A percentile compares a stretch with the other conserved stretches of the same genome.
These are phyloP conservation scores for Oreonectes daqikongensis DNA, from an alignment of 2,797 vertebrate genomes.

Conservation along the genomic window DNA sequence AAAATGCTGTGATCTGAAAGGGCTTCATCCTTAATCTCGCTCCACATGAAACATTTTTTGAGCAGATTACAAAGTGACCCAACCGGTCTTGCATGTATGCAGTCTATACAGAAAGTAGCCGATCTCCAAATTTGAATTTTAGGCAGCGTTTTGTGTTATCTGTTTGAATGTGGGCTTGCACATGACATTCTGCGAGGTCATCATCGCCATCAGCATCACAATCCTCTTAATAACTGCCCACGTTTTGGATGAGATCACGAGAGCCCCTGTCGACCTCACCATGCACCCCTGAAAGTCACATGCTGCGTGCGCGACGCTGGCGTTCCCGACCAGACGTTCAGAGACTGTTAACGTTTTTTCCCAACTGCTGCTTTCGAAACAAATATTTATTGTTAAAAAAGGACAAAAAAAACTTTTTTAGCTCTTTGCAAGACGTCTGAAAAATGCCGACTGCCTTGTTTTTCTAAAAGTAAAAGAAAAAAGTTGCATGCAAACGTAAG, in stretches of 20 bases:
- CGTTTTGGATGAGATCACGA: conserved; percentile 34
- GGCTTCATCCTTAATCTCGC: conserved; percentile 45
- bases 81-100: conserved; percentile 22
- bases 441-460: conserved; percentile 73
- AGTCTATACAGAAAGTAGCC: conserved; percentile 16
- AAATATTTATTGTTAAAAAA: conserved; percentile 61
- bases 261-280: conserved; percentile 51
- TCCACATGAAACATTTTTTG: conserved; percentile 42
- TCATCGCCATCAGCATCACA: conserved; percentile 50
- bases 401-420: conserved; percentile 58
- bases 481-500: conserved; percentile 74
- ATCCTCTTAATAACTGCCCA: conserved; percentile 32
- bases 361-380: conserved; percentile 67
- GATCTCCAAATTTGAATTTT: too few species aligned
- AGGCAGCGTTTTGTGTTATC: conserved; percentile 13
- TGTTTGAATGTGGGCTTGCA: conserved; percentile 53
- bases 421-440: conserved; percentile 71
- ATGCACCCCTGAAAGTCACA: conserved; percentile 61
- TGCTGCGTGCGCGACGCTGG: conserved; percentile 46
- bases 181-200: conserved; percentile 59
- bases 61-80: conserved; percentile 6
- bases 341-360: conserved; percentile 64
- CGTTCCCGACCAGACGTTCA: conserved; percentile 54
- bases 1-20: conserved; percentile 43
- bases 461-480: conserved; percentile 67